Percentiles rank a stretch among this genome's conserved stretches.
Evolutionary conservation across 2,888 invertebrate genomes (phyloP).

Genomic region (Tridacna crocea): DNA sequence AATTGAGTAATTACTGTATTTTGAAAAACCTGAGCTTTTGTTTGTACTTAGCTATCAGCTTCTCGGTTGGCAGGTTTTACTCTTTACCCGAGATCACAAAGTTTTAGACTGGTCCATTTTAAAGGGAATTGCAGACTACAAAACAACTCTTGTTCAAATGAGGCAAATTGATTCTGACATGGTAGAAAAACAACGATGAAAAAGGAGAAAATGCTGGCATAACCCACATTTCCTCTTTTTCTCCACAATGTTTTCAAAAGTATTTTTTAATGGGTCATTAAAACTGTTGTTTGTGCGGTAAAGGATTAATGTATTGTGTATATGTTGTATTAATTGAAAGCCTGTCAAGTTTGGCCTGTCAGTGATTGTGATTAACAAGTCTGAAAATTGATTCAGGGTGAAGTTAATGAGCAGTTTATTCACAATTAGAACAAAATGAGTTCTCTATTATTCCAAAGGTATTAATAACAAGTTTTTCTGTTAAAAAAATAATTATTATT

Average conservation of each 20-base stretch:
- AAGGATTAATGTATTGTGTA: background rate
- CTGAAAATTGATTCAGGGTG: constrained; percentile 5
- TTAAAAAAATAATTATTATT: background rate
- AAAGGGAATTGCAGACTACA: background rate
- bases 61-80: background rate
- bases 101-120: background rate
- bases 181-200: background rate
- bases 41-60: background rate
- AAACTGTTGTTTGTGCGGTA: background rate
- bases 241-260: background rate
- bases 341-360: constrained; percentile 8
- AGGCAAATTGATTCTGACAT: background rate
- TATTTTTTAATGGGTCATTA: background rate
- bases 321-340: constrained; percentile 2
- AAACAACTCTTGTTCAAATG: background rate
- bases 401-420: constrained; percentile 11
- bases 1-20: constrained; percentile 1
- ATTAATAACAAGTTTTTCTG: background rate
- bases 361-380: background rate
- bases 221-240: background rate
- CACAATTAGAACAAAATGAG: constrained; percentile 9
- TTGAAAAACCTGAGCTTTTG: constrained; percentile 3
- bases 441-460: background rate
- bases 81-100: background rate
- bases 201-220: background rate